Conservation (phyloP, 1,140 invertebrate species). For the Chlorops oryzae region DNA sequence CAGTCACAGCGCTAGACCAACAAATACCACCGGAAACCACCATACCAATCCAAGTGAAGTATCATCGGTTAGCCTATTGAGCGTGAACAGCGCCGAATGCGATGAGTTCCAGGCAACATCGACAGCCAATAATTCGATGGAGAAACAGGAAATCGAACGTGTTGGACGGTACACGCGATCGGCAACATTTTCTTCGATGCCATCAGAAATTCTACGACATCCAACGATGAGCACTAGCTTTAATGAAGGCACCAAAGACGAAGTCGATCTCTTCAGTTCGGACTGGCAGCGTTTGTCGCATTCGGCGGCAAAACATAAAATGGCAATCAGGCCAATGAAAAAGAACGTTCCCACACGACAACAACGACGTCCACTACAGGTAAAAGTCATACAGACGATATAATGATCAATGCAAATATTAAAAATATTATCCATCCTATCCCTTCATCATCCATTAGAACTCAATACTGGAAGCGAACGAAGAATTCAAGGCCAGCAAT, state of each 20-base stretch:
- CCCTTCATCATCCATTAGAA: conserved; percentile 51
- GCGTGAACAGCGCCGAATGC: conserved; percentile 36
- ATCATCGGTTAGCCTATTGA: conserved; percentile 38
- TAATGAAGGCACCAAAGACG: conserved; percentile 18
- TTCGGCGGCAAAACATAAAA: conserved; percentile 71
- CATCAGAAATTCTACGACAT: background rate
- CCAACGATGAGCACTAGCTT: conserved; percentile 14
- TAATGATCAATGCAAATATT: conserved; percentile 29
- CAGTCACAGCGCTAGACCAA: background rate
- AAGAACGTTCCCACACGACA: conserved; percentile 64
- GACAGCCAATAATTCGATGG: conserved; percentile 11
- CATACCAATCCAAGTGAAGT: conserved; percentile 27
- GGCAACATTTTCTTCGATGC: conserved; percentile 1
- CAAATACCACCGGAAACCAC: conserved; percentile 11
- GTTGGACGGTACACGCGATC: too few relatives aligned
- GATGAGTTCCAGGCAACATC: conserved; percentile 21
- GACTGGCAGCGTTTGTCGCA: conserved; percentile 61
- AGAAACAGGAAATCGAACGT: background rate
- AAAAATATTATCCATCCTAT: background rate
- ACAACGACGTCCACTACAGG: conserved; percentile 55
- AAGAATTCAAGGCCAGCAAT: conserved; percentile 51
- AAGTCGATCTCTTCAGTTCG: conserved; percentile 31
- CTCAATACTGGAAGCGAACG: conserved; percentile 67
- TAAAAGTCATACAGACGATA: conserved; percentile 34
- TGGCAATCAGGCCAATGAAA: conserved; percentile 66